phyloP scores from a whole-genome alignment of 2,888 invertebrate species.

The Pollenia amentaria region DNA sequence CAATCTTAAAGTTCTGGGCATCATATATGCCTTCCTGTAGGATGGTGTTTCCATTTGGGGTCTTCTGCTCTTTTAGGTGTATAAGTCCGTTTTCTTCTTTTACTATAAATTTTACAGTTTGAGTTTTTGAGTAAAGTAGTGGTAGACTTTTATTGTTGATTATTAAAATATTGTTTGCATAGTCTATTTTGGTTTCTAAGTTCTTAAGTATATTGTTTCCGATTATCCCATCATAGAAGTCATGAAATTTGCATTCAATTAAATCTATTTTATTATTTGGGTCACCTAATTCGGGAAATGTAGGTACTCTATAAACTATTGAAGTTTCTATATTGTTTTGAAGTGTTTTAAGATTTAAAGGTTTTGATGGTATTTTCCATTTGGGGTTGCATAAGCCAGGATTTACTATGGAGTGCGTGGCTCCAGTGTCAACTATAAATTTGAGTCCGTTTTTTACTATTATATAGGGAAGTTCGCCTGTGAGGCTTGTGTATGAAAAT shows the following conservation, averaged over 20 bases:
- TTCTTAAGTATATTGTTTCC: background rate
- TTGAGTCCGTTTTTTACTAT: background rate
- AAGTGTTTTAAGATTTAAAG: background rate
- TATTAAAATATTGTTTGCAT: too few species aligned
- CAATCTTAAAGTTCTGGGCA: too few species aligned
- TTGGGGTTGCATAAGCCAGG: background rate
- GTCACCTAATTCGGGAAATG: conserved; percentile 6
- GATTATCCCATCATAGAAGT: background rate
- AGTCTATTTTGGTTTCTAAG: too few species aligned
- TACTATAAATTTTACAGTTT: too few species aligned
- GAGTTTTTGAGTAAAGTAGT: too few species aligned
- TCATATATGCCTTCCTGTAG: too few species aligned
- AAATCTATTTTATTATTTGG: background rate
- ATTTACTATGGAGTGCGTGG: too few species aligned
- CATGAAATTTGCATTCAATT: background rate
- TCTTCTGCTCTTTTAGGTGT: too few species aligned
- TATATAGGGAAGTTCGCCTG: too few species aligned
- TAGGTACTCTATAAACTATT: background rate
- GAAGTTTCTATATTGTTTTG: background rate
- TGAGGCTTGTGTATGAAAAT: background rate
- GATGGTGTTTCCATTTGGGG: too few species aligned
- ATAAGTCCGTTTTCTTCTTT: too few species aligned
- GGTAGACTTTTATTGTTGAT: too few species aligned
- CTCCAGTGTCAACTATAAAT: background rate
- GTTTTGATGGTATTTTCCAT: background rate